Percentiles rank a stretch among this genome's conserved stretches.
Evolutionary conservation across 2,113 vertebrate genomes (phyloP).

Genomic region (Heloderma charlesbogerti): DNA sequence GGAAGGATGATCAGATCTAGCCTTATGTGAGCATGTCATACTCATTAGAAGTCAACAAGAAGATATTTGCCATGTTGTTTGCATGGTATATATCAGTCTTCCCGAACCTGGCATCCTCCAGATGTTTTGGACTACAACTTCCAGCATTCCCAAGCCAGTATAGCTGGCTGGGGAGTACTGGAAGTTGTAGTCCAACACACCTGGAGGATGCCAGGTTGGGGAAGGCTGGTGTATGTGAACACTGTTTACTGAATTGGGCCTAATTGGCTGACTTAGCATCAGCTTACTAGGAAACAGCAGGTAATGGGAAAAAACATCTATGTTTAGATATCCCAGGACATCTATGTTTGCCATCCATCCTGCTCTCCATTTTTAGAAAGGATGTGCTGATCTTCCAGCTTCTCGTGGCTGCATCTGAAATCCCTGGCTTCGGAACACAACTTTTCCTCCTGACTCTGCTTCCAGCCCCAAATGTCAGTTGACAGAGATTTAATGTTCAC

Average conservation of each 20-base stretch:
- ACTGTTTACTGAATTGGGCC: not conserved
- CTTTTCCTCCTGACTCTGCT: not conserved
- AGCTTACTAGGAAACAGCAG: too few relatives aligned
- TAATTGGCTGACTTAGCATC: not conserved
- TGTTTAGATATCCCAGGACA: not conserved
- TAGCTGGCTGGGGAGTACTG: too few relatives aligned
- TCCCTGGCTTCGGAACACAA: not conserved
- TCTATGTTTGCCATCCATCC: not conserved
- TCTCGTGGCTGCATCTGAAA: not conserved
- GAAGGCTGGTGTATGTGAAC: not conserved
- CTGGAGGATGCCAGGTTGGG: too few relatives aligned
- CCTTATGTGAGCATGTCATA: not conserved
- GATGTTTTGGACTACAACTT: too few relatives aligned
- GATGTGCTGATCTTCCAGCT: conserved; percentile 1
- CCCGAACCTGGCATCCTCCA: too few relatives aligned
- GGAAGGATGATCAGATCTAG: not conserved
- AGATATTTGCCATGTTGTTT: not conserved
- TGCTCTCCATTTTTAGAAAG: not conserved
- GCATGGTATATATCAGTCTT: not conserved
- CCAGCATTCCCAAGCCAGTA: too few relatives aligned
- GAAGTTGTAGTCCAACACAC: too few relatives aligned
- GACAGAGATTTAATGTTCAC: not conserved
- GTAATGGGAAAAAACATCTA: not conserved
- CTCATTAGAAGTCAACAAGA: not conserved
- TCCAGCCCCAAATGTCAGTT: too few relatives aligned